Evolutionary conservation across 2,113 vertebrate species (phyloP).

Genomic region (Thunnus maccoyii): DNA sequence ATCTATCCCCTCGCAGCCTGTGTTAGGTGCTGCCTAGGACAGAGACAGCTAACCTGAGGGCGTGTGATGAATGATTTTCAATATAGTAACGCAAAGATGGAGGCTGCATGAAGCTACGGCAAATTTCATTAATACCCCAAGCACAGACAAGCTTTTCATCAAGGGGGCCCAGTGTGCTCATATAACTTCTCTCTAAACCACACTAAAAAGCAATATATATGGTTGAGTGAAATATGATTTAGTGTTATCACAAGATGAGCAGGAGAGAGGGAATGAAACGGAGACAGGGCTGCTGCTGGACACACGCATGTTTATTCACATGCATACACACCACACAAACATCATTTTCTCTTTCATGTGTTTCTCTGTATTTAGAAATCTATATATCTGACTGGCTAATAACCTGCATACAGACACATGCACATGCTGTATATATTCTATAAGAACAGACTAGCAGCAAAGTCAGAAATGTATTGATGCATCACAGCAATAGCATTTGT

Average conservation of each 20-base stretch:
- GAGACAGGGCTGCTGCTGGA: slow-evolving; percentile 22
- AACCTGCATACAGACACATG: slow-evolving; percentile 4
- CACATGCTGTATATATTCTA: not conserved
- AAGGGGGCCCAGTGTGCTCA: slow-evolving; percentile 51
- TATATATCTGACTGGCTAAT: slow-evolving; percentile 12
- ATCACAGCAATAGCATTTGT: not conserved
- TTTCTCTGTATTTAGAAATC: slow-evolving; percentile 26
- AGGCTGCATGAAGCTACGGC: slow-evolving; percentile 39
- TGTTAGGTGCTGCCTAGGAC: not conserved
- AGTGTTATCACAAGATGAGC: slow-evolving; percentile 60
- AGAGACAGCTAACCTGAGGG: slow-evolving; percentile 42
- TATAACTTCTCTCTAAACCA: slow-evolving; percentile 64
- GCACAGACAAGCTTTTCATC: slow-evolving; percentile 68
- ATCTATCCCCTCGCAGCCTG: not conserved
- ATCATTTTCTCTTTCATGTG: not conserved
- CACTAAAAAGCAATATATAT: slow-evolving; percentile 71
- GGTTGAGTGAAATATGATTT: slow-evolving; percentile 56
- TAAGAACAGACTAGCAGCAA: not conserved
- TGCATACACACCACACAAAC: not conserved
- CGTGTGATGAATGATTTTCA: slow-evolving; percentile 68
- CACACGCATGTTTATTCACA: not conserved
- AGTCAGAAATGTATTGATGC: not conserved
- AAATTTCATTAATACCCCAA: slow-evolving; percentile 68
- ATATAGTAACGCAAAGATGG: slow-evolving; percentile 59
- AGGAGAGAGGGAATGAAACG: slow-evolving; percentile 22